phyloP scores from a whole-genome alignment of 2,888 invertebrate genomes.

The Subacronicta megacephala region DNA sequence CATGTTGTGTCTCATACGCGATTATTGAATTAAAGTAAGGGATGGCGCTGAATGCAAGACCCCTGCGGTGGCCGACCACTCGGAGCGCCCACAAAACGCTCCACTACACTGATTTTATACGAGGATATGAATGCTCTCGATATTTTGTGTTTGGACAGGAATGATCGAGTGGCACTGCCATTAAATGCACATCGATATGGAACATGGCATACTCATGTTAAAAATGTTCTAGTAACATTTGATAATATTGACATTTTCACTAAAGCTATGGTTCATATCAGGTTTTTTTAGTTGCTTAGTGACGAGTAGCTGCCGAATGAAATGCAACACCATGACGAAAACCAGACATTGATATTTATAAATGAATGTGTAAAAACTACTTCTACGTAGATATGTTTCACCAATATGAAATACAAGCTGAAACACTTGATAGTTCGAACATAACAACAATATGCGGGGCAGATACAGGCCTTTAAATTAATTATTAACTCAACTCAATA shows the following conservation, averaged over 20 bases:
- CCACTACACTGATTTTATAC: slow-evolving; percentile 62
- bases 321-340: slow-evolving; percentile 18
- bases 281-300: neutral
- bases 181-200: slow-evolving; percentile 37
- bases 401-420: neutral
- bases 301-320: slow-evolving; percentile 3
- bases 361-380: no score
- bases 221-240: slow-evolving; percentile 22
- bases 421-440: neutral
- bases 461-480: slow-evolving; percentile 14
- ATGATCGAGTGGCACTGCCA: slow-evolving; percentile 65
- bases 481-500: slow-evolving; percentile 11
- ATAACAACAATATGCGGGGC: slow-evolving; percentile 18
- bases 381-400: no score
- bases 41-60: slow-evolving; percentile 67
- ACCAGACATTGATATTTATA: slow-evolving; percentile 13
- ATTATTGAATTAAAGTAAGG: slow-evolving; percentile 81
- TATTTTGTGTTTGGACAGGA: slow-evolving; percentile 69
- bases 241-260: slow-evolving; percentile 1
- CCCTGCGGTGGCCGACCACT: slow-evolving; percentile 72
- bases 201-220: slow-evolving; percentile 4
- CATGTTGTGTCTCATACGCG: slow-evolving; percentile 67
- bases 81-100: slow-evolving; percentile 72
- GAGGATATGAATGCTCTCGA: slow-evolving; percentile 66
- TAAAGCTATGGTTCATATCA: neutral